A percentile compares a stretch with the other conserved stretches of the same genome.
phyloP scores from a whole-genome alignment of 2,113 vertebrate species.

The Mus pahari region DNA sequence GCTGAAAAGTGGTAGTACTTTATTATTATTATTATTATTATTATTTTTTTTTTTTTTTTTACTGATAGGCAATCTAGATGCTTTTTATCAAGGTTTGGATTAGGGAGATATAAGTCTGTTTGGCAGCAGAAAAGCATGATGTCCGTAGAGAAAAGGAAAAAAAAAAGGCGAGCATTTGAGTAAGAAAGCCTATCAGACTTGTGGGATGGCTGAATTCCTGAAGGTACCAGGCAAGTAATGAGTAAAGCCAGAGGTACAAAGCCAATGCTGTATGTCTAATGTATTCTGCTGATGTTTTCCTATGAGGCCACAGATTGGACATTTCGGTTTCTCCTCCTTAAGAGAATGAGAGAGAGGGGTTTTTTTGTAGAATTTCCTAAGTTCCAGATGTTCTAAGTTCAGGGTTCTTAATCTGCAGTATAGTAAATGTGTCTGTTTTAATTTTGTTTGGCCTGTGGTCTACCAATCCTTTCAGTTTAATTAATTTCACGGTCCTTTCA shows the following conservation, averaged over 20 bases:
- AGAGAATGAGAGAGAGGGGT: neutral
- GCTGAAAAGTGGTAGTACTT: neutral
- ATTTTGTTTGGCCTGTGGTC: neutral
- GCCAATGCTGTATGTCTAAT: neutral
- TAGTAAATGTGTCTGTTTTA: neutral
- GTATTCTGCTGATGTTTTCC: neutral
- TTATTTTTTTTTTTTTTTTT: constrained; percentile 50
- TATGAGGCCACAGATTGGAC: neutral
- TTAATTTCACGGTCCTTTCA: constrained; percentile 18
- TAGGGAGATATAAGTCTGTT: neutral
- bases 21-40: too few species aligned
- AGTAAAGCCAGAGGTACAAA: neutral
- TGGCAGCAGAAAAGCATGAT: neutral
- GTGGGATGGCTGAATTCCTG: neutral
- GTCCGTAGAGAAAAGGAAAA: neutral
- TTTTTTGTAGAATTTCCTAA: neutral
- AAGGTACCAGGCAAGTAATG: neutral
- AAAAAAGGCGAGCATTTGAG: constrained; percentile 22
- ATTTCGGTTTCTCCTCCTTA: neutral
- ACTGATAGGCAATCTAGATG: neutral
- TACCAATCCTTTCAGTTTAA: constrained; percentile 20
- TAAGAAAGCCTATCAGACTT: constrained; percentile 7
- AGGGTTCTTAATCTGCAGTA: neutral
- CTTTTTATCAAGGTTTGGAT: constrained; percentile 29
- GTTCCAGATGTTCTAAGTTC: constrained; percentile 14